These are phyloP conservation scores for Trematocara macrostoma DNA, from an alignment of 2,113 vertebrate genomes.

Conservation along the genomic window DNA sequence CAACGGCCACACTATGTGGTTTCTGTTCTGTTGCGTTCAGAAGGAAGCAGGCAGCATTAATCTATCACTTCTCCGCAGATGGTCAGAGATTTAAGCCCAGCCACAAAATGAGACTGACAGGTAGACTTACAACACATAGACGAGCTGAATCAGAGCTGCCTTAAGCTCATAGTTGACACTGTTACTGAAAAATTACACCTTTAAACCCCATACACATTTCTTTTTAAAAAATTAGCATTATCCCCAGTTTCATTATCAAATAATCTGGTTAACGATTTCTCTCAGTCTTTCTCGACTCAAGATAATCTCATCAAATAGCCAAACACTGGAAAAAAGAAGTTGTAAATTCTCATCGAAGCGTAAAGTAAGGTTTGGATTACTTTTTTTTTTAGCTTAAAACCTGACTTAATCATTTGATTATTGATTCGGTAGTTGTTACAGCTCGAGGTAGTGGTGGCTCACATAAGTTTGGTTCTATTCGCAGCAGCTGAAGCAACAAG, in stretches of 20 bases:
- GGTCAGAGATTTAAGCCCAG: conserved; percentile 1
- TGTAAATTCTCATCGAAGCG: background rate
- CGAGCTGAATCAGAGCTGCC: background rate
- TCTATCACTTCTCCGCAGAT: conserved; percentile 22
- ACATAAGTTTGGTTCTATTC: background rate
- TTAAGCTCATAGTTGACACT: background rate
- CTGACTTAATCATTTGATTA: background rate
- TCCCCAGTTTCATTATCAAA: background rate
- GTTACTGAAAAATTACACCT: background rate
- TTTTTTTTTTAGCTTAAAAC: background rate
- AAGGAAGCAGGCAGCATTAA: conserved; percentile 8
- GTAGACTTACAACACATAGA: background rate
- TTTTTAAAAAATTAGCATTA: accelerated
- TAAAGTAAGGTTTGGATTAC: background rate
- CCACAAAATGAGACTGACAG: background rate
- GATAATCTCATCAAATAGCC: background rate
- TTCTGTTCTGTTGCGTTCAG: conserved; percentile 6
- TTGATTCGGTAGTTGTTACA: background rate
- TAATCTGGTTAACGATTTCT: accelerated
- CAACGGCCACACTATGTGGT: conserved; percentile 25
- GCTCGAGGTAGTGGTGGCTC: background rate
- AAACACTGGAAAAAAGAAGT: background rate
- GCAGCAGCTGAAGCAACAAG: background rate
- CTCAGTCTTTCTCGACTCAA: background rate
- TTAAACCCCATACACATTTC: background rate